Evolutionary conservation across 1,140 invertebrate genomes (phyloP).

Genomic region (Ceratina calcarata): DNA sequence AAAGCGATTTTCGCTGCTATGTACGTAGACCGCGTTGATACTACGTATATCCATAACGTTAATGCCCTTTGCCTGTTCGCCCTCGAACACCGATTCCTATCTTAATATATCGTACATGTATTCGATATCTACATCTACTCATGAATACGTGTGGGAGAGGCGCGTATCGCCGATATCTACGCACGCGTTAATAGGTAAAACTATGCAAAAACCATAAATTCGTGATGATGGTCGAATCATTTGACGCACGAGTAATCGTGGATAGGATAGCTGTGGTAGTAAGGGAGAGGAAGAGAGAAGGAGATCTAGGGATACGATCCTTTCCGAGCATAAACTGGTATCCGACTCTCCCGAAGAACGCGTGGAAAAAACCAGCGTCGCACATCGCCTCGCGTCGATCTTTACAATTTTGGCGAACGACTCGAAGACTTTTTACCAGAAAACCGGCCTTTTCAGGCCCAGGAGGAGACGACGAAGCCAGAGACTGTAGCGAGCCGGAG

Average conservation of each 20-base stretch:
- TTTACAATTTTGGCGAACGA: conserved; percentile 45
- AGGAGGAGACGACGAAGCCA: too few relatives aligned
- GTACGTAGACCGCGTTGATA: conserved; percentile 66
- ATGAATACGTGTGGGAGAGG: conserved; percentile 22
- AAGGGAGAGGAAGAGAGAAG: not conserved
- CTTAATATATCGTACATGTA: conserved; percentile 56
- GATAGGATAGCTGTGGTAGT: too few relatives aligned
- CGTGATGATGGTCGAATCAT: too few relatives aligned
- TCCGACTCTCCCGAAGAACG: conserved; percentile 1
- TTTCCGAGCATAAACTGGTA: conserved; percentile 33
- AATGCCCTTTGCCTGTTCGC: conserved; percentile 77
- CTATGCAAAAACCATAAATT: too few relatives aligned
- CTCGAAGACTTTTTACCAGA: conserved; percentile 36
- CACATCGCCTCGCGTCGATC: conserved; percentile 12
- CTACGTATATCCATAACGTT: conserved; percentile 32
- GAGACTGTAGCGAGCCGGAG: too few relatives aligned
- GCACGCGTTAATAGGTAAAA: conserved; percentile 31
- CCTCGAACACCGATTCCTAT: conserved; percentile 67
- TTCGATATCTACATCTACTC: conserved; percentile 18
- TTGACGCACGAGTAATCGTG: too few relatives aligned
- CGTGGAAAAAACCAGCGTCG: conserved; percentile 12
- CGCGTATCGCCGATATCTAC: conserved; percentile 35
- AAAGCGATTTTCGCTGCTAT: conserved; percentile 75
- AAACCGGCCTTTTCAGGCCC: conserved; percentile 39
- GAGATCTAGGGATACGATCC: not conserved